phyloP scores from a whole-genome alignment of 2,888 invertebrate genomes.

The Morinoia aosen region DNA sequence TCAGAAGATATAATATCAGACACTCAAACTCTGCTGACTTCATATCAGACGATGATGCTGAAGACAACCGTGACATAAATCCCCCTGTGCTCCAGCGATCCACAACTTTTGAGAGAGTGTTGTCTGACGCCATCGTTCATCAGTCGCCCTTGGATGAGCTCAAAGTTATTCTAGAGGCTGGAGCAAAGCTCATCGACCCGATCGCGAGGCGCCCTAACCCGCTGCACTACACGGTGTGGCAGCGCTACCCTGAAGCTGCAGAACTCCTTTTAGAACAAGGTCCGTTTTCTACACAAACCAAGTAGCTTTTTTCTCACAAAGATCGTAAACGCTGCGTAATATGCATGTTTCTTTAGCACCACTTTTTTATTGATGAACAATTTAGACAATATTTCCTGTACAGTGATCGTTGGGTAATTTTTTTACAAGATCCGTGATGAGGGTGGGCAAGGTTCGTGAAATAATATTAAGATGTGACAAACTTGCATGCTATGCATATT shows the following conservation, averaged over 20 bases:
- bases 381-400: neutral
- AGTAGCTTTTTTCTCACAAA: neutral
- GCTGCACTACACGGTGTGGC: constrained; percentile 93
- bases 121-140: constrained; percentile 91
- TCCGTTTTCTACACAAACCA: neutral
- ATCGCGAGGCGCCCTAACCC: constrained; percentile 90
- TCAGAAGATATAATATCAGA: constrained; percentile 26
- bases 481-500: too few species aligned
- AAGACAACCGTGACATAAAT: neutral
- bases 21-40: neutral
- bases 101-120: constrained; percentile 80
- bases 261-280: constrained; percentile 71
- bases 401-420: neutral
- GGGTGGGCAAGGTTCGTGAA: too few species aligned
- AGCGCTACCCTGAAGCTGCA: constrained; percentile 82
- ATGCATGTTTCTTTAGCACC: neutral
- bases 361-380: neutral
- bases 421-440: too few species aligned
- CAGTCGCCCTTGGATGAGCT: constrained; percentile 90
- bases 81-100: constrained; percentile 55
- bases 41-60: neutral
- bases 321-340: neutral
- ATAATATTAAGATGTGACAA: too few species aligned
- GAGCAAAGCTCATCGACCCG: constrained; percentile 80
- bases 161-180: constrained; percentile 86